Base-by-base conservation (phyloP, 2,113 vertebrate genomes). In the Cervus canadensis region DNA sequence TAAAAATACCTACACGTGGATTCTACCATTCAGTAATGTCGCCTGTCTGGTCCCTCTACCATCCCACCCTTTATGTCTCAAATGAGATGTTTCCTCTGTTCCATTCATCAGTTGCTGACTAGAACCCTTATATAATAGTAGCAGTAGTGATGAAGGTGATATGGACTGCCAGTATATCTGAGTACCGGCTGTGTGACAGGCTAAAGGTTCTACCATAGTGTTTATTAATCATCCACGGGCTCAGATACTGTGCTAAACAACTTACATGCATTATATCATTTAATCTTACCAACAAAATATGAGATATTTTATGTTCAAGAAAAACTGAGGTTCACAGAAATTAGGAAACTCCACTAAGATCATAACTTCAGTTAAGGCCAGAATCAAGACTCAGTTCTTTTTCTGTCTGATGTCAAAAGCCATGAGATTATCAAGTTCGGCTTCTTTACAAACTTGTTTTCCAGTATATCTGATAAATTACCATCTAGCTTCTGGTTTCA, bases 261-360 rank as follows among this genome's bases (percentile, higher is more conserved):
- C 91, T 91, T 81, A 86, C 12, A 56, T 92, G 16, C 30, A 87
- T 87, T 64, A 13, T 88, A 74, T 96, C 30, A 60, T 74, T 96
- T 97, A 92, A 94, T 97, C 17, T 87, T 93, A 36, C 26, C 33
- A 40, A 19, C 36, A 96, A 91, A 94, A 60, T 92, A 30, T 91
- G 26, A 94, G 43, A 13, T 91, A 82, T 83, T 96, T 97, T 87
- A 40, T 64, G 33, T 89, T 94, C 6, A 92, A 84, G 57, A 87
- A 91, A 95, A 95, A 89, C 19, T 88, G 43, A 83, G 8, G 10
- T 84, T 95, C 28, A 87, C 36, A 87, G 52, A 94, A 87, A 90
- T 84, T 91, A 78, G 43, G 9, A 40, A 83, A 92, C 16, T 64
- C 89, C 43, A 67, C 71, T 11, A 96, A 91, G 93, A 86, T 88